Conservation (phyloP, 2,888 invertebrate genomes). For the Tetranychus piercei region DNA sequence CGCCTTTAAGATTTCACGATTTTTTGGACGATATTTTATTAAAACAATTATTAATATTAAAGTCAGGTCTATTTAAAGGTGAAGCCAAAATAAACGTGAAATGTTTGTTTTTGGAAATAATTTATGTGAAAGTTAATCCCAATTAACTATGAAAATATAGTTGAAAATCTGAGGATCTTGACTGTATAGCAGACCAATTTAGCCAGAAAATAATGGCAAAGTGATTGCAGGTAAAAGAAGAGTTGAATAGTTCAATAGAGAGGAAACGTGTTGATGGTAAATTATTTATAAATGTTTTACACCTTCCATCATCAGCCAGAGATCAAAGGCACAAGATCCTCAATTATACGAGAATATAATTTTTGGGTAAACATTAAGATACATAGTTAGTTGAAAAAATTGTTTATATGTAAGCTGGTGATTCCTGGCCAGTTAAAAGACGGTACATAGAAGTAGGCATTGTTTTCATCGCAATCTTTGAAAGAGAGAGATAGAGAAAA, state of each 20-base stretch:
- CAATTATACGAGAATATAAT: background rate
- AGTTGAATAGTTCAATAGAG: background rate
- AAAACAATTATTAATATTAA: background rate
- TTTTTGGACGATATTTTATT: background rate
- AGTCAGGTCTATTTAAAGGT: background rate
- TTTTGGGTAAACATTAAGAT: background rate
- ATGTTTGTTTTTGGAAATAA: background rate
- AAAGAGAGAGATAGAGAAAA: conserved; percentile 32
- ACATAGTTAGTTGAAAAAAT: background rate
- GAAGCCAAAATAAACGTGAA: background rate
- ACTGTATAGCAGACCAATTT: background rate
- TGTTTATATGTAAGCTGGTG: conserved; percentile 80
- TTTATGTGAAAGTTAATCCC: background rate
- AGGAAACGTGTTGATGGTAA: background rate
- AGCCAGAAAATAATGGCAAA: background rate
- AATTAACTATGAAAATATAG: background rate
- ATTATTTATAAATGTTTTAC: background rate
- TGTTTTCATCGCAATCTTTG: conserved; percentile 94
- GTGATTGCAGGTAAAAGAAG: background rate
- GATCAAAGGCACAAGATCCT: background rate
- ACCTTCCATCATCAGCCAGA: background rate
- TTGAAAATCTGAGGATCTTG: background rate
- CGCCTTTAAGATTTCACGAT: too few species aligned
- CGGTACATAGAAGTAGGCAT: conserved; percentile 99
- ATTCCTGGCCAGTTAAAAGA: conserved; percentile 94